These are phyloP conservation scores for Cordilura impudica DNA, from an alignment of 2,888 invertebrate species.

Conservation along the genomic window DNA sequence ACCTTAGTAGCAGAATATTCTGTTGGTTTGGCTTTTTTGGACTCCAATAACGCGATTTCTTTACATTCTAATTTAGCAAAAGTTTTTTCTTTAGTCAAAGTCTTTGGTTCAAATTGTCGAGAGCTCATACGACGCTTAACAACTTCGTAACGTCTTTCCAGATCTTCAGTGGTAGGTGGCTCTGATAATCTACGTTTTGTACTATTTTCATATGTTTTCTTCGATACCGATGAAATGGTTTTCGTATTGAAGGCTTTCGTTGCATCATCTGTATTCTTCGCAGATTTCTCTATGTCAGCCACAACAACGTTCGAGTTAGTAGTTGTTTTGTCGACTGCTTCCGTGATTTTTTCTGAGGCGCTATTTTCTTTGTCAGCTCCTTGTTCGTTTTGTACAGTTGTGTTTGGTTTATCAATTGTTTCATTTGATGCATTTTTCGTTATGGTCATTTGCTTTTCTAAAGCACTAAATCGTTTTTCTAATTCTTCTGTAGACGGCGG, in stretches of 20 bases:
- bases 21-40: not conserved
- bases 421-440: constrained; percentile 64
- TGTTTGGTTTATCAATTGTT: constrained; percentile 56
- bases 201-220: not conserved
- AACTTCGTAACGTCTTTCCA: constrained; percentile 65
- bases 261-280: not conserved
- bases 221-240: not conserved
- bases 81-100: constrained; percentile 10
- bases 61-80: constrained; percentile 28
- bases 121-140: constrained; percentile 64
- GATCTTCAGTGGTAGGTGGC: constrained; percentile 66
- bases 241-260: not conserved
- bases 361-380: not conserved
- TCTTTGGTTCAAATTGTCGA: constrained; percentile 39
- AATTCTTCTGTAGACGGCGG: constrained; percentile 73
- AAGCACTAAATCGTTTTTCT: constrained; percentile 72
- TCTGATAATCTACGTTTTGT: constrained; percentile 61
- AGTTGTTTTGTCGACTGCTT: not conserved
- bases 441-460: constrained; percentile 70
- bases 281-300: not conserved
- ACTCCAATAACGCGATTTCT: not conserved
- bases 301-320: not conserved
- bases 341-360: not conserved
- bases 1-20: not conserved
- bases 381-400: not conserved